Percentiles rank a stretch among this genome's conserved stretches.
Conservation (phyloP, 2,113 vertebrate genomes). For the Panurus biarmicus region DNA sequence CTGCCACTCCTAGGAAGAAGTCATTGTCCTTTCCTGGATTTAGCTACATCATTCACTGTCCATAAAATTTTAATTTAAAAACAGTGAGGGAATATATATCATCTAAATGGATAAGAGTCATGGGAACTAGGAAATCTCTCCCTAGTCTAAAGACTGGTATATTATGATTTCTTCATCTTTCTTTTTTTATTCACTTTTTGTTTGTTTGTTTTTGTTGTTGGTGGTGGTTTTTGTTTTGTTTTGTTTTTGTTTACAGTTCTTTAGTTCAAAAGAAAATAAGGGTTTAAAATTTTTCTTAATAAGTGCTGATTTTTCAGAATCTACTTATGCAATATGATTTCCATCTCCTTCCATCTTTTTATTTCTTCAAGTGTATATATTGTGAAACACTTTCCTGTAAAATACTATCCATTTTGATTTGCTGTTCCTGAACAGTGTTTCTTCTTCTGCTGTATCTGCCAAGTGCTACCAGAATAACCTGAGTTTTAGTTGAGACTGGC, state of each 20-base stretch:
- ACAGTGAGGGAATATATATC: neutral
- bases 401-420: neutral
- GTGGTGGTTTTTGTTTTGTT: neutral
- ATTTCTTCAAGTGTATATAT: neutral
- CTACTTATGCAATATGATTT: neutral
- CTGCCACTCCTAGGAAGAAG: neutral
- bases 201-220: neutral
- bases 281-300: neutral
- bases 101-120: neutral
- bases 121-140: neutral
- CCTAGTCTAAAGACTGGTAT: neutral
- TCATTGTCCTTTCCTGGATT: neutral
- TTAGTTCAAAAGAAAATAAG: neutral
- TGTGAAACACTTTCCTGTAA: neutral
- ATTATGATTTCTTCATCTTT: neutral
- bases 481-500: neutral
- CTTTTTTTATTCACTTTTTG: neutral
- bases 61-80: neutral
- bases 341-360: neutral
- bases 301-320: neutral
- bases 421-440: neutral
- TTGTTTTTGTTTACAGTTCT: neutral
- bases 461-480: neutral
- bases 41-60: neutral
- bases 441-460: neutral